A percentile compares a stretch with the other conserved stretches of the same genome.
phyloP scores from a whole-genome alignment of 2,113 vertebrate genomes.

The Indicator maculatus region DNA sequence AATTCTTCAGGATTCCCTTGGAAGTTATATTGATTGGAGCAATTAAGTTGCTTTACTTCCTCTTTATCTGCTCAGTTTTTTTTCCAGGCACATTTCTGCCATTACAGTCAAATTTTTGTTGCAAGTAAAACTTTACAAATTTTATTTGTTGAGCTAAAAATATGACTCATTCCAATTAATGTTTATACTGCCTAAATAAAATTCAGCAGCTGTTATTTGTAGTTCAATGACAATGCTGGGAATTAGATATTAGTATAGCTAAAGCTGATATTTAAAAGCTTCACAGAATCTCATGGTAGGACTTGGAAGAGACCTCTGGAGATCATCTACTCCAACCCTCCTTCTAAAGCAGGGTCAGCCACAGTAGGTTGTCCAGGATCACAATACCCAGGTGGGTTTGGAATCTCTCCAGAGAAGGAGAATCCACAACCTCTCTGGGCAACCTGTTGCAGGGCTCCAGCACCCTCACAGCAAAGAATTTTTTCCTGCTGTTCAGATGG shows the following conservation, averaged over 20 bases:
- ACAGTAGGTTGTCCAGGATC: no score
- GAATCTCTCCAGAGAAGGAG: no score
- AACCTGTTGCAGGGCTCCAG: no score
- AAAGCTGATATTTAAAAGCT: neutral
- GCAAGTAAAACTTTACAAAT: neutral
- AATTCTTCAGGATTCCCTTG: neutral
- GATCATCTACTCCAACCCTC: no score
- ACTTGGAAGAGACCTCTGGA: no score
- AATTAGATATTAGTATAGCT: neutral
- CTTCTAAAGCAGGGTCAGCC: no score
- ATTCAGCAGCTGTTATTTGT: neutral
- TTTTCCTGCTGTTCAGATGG: no score
- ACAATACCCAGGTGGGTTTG: no score
- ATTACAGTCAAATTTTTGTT: neutral
- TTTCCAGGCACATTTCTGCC: neutral
- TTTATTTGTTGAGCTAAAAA: neutral
- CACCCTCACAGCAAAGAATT: no score
- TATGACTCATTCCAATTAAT: neutral
- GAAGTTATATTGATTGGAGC: neutral
- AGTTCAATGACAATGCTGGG: neutral
- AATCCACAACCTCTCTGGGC: no score
- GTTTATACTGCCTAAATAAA: neutral
- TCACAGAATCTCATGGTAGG: no score
- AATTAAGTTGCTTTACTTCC: neutral
- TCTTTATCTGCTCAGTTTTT: neutral